Evolutionary conservation across 1,140 invertebrate species (phyloP).

Genomic region (Copidosoma floridanum): DNA sequence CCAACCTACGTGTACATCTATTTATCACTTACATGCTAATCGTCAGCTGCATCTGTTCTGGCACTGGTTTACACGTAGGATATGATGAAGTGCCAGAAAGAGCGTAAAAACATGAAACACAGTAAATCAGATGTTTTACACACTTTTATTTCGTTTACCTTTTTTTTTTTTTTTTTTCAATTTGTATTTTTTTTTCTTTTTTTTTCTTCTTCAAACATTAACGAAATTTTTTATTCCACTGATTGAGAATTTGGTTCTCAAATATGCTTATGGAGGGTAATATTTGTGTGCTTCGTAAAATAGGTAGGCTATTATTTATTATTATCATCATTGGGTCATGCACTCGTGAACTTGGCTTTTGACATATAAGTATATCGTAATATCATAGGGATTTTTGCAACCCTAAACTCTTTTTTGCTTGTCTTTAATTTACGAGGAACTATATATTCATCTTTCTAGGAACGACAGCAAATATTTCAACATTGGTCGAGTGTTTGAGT

Average conservation of each 20-base stretch:
- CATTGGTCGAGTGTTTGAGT: background rate
- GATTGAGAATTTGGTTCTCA: background rate
- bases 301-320: no score
- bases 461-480: constrained; percentile 5
- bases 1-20: constrained; percentile 6
- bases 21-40: constrained; percentile 27
- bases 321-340: background rate
- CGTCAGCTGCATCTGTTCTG: constrained; percentile 19
- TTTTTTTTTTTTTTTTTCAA: background rate
- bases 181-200: background rate
- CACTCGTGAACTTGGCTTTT: background rate
- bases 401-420: background rate
- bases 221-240: no score
- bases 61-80: constrained; percentile 16
- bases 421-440: constrained; percentile 7
- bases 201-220: background rate
- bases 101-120: constrained; percentile 11
- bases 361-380: no score
- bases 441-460: constrained; percentile 15
- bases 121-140: background rate
- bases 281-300: constrained; percentile 13
- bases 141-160: background rate
- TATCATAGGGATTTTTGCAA: no score
- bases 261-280: constrained; percentile 16
- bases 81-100: constrained; percentile 16